Evolutionary conservation across 2,797 vertebrate species (phyloP).

Genomic region (Champsocephalus esox): DNA sequence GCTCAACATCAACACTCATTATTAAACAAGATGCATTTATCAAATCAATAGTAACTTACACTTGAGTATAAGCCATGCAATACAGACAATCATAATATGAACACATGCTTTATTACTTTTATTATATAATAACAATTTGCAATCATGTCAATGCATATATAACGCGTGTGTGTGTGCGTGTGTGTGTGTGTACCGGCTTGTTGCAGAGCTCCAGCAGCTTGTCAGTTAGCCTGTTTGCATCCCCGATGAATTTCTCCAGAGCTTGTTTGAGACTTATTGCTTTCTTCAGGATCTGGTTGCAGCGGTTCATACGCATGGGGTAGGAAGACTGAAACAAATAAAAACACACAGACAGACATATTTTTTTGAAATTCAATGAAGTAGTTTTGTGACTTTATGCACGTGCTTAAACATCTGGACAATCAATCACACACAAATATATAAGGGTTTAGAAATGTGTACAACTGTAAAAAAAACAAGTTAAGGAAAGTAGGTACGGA

Average conservation of each 20-base stretch:
- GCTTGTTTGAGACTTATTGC: constrained; percentile 91
- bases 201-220: constrained; percentile 97
- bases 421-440: neutral
- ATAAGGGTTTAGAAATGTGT: neutral
- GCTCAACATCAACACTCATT: neutral
- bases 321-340: constrained; percentile 91
- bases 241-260: constrained; percentile 94
- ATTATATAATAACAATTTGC: neutral
- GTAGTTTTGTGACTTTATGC: neutral
- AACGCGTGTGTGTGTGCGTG: neutral
- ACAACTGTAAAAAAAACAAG: neutral
- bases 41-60: neutral
- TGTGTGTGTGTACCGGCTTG: constrained; percentile 87
- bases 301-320: constrained; percentile 93
- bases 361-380: constrained; percentile 26
- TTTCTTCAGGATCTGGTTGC: constrained; percentile 96
- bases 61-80: neutral
- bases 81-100: neutral
- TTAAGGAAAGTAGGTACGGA: neutral
- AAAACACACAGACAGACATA: constrained; percentile 13
- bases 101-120: neutral
- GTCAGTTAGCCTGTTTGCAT: constrained; percentile 93
- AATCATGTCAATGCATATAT: neutral
- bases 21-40: constrained; percentile 1
- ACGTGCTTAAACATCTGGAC: neutral